Evolutionary conservation across 2,888 invertebrate genomes (phyloP), one percentile per base, ranked within the genome.

Genomic region (Athalia rosae): DNA sequence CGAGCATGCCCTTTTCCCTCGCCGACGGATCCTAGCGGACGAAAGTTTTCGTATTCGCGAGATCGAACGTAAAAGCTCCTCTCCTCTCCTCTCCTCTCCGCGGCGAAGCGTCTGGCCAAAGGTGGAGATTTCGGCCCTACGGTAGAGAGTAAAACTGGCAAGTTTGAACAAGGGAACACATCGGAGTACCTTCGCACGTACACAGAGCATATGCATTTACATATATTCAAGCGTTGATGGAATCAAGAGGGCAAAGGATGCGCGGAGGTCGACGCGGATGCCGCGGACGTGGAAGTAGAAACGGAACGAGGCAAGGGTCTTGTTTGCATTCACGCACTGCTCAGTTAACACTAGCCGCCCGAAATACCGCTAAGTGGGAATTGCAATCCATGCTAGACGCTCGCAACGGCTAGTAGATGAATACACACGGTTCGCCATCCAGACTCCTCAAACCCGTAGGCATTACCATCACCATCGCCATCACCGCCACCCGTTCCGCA

Each of bases 271-370:
- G 6, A 11, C 9, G 9, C 11, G 67, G 67, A 28, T 15, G 67
- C n/a, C n/a, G n/a, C n/a, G n/a, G n/a, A n/a, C n/a, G 13, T 15
- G 67, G 67, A 53, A 15, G 45, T 50, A 50, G 67, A 53, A 53
- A 11, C 11, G 67, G 50, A 67, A 62, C 62, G 67, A 53, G 77
- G 61, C 15, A 11, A 41, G 79, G 43, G 41, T 50, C 67, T 62
- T 83, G 83, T 86, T 85, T 83, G 84, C 83, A 77, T 83, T 85
- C 82, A 84, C 84, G 83, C 81, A 82, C 80, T 77, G 80, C 81
- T 79, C 81, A 80, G 82, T 83, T 84, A 85, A 82, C 84, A 79
- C 81, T 81, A 81, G 77, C 80, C 79, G 81, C 80, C 81, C 82
- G 84, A 85, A 84, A 28, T 28, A 28, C 28, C 82, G 83, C 83